Evolutionary conservation across 1,140 invertebrate genomes (phyloP).

Genomic region (Drosophila tropicalis): DNA sequence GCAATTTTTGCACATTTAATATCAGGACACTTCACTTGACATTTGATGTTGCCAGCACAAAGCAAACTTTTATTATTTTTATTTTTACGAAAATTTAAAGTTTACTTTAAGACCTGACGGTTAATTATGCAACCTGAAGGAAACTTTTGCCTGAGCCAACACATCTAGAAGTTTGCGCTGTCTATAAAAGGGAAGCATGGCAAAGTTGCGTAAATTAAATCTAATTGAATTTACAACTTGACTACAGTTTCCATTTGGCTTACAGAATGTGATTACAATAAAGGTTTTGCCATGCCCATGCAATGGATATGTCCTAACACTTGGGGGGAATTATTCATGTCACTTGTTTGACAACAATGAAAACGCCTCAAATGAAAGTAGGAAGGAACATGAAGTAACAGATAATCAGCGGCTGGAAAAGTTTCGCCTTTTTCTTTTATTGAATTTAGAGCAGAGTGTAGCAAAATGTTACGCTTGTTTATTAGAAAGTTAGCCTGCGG

Average conservation of each 20-base stretch:
- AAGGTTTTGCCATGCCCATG: conserved; percentile 20
- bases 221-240: conserved; percentile 64
- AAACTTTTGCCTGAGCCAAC: conserved; percentile 33
- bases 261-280: conserved; percentile 57
- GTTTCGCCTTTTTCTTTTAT: conserved; percentile 50
- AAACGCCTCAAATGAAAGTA: not conserved
- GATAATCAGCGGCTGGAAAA: conserved; percentile 58
- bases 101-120: conserved; percentile 48
- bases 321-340: conserved; percentile 60
- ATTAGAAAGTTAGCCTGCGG: conserved; percentile 39
- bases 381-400: not conserved
- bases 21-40: conserved; percentile 50
- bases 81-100: conserved; percentile 27
- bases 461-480: conserved; percentile 50
- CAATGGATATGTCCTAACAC: conserved; percentile 52
- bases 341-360: conserved; percentile 35
- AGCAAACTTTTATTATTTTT: conserved; percentile 13
- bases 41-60: conserved; percentile 37
- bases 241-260: conserved; percentile 39
- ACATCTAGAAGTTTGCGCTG: conserved; percentile 36
- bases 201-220: conserved; percentile 62
- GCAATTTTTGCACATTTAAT: conserved; percentile 64
- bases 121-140: conserved; percentile 46
- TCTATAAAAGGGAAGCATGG: conserved; percentile 19
- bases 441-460: conserved; percentile 47